phyloP scores from a whole-genome alignment of 2,888 invertebrate genomes.

The Bursaphelenchus okinawaensis region DNA sequence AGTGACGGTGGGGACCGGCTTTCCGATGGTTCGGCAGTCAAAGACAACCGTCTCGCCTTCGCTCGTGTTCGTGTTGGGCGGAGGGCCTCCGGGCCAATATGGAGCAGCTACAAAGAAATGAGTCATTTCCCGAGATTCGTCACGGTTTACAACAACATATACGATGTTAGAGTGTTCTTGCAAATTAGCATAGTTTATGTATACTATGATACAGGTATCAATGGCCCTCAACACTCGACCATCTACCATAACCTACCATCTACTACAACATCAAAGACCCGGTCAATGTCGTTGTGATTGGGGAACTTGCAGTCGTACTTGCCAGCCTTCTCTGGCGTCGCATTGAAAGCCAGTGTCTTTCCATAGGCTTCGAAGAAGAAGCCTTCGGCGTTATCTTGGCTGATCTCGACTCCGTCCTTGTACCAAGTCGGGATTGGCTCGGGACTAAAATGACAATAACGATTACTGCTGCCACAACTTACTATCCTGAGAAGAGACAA shows the following conservation, averaged over 20 bases:
- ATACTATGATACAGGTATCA: too few species aligned
- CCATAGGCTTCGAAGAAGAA: slow-evolving; percentile 54
- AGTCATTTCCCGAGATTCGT: too few species aligned
- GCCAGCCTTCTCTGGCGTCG: slow-evolving; percentile 81
- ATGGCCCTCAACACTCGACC: too few species aligned
- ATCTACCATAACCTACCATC: slow-evolving; percentile 57
- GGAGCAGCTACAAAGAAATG: slow-evolving; percentile 64
- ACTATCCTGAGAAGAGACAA: slow-evolving; percentile 63
- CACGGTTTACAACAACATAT: too few species aligned
- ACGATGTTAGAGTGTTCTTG: too few species aligned
- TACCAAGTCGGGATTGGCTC: slow-evolving; percentile 54
- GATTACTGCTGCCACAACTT: slow-evolving; percentile 47
- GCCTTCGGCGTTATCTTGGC: slow-evolving; percentile 42
- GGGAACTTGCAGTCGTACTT: slow-evolving; percentile 75
- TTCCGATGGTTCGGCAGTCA: slow-evolving; percentile 79
- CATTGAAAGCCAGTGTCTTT: slow-evolving; percentile 67
- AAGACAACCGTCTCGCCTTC: slow-evolving; percentile 86
- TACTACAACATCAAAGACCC: slow-evolving; percentile 59
- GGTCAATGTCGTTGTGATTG: slow-evolving; percentile 55
- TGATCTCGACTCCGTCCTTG: slow-evolving; percentile 52
- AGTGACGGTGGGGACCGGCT: slow-evolving; percentile 79
- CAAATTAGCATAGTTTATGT: too few species aligned
- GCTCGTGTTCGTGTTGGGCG: slow-evolving; percentile 78
- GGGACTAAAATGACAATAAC: slow-evolving; percentile 46
- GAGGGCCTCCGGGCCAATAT: slow-evolving; percentile 75